Evolutionary conservation across 2,113 vertebrate genomes (phyloP).

Genomic region (Dunckerocampus dactyliophorus): DNA sequence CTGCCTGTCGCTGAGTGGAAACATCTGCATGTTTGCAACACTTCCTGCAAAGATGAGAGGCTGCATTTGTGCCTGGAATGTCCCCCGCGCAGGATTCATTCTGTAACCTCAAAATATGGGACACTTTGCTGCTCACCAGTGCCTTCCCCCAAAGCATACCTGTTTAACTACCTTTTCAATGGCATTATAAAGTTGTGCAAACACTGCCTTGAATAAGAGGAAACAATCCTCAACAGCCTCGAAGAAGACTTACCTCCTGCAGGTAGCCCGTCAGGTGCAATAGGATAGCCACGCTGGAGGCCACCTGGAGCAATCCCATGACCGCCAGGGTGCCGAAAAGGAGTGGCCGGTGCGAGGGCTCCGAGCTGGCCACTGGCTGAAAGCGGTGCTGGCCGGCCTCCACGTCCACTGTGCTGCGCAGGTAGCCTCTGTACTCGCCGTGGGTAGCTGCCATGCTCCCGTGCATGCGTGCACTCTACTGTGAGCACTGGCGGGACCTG

Average conservation of each 20-base stretch:
- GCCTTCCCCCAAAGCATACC: neutral
- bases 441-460: conserved; percentile 74
- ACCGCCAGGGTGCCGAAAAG: conserved; percentile 81
- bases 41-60: conserved; percentile 19
- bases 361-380: conserved; percentile 59
- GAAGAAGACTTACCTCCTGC: conserved; percentile 66
- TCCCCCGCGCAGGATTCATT: neutral
- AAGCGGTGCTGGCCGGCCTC: conserved; percentile 69
- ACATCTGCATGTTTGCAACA: conserved; percentile 56
- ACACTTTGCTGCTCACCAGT: too few species aligned
- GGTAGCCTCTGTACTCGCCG: conserved; percentile 71
- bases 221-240: neutral
- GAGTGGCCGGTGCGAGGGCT: conserved; percentile 72
- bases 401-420: conserved; percentile 67
- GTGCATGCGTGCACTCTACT: conserved; percentile 43
- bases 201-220: neutral
- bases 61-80: conserved; percentile 14
- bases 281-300: conserved; percentile 89
- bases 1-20: conserved; percentile 46
- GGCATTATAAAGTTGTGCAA: conserved; percentile 34
- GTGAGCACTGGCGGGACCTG: conserved; percentile 43
- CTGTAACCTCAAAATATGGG: too few species aligned
- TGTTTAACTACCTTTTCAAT: conserved; percentile 14
- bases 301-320: conserved; percentile 88
- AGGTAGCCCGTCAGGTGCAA: conserved; percentile 91